These are phyloP conservation scores for Belonocnema kinseyi DNA, from an alignment of 1,140 invertebrate genomes.

Conservation along the genomic window DNA sequence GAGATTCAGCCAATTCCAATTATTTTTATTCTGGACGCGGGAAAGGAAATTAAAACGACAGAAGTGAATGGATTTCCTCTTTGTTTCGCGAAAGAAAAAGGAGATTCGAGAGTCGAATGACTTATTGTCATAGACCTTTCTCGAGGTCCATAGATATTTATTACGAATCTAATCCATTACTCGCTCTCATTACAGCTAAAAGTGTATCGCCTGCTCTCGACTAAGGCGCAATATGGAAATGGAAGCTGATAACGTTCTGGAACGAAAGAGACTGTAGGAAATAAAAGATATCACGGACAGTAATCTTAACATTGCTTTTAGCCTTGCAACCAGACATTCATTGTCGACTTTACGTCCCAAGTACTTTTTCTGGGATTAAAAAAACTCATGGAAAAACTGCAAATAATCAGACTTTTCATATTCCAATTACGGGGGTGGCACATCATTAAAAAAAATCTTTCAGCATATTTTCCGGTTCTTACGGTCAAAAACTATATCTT, in stretches of 20 bases:
- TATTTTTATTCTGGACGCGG: too few species aligned
- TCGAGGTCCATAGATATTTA: constrained; percentile 13
- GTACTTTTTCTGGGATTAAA: not conserved
- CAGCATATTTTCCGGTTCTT: too few species aligned
- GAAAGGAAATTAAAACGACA: not conserved
- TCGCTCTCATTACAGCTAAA: not conserved
- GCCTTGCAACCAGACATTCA: not conserved
- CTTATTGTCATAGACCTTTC: not conserved
- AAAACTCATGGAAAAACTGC: too few species aligned
- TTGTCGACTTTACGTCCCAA: not conserved
- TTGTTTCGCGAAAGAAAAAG: not conserved
- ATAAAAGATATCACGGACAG: not conserved
- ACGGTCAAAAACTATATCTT: too few species aligned
- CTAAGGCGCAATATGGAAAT: constrained; percentile 19
- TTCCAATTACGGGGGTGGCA: too few species aligned
- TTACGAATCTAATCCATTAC: constrained; percentile 18
- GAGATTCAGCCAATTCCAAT: too few species aligned
- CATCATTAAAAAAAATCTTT: too few species aligned
- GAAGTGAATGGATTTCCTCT: not conserved
- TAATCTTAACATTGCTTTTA: constrained; percentile 22
- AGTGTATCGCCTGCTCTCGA: not conserved
- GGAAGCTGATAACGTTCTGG: not conserved
- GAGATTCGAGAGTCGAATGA: not conserved
- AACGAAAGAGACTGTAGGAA: not conserved
- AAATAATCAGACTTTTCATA: too few species aligned